Evolutionary conservation across 2,113 vertebrate species (phyloP), one percentile per base, ranked within the genome.

Genomic region (Dunckerocampus dactyliophorus): DNA sequence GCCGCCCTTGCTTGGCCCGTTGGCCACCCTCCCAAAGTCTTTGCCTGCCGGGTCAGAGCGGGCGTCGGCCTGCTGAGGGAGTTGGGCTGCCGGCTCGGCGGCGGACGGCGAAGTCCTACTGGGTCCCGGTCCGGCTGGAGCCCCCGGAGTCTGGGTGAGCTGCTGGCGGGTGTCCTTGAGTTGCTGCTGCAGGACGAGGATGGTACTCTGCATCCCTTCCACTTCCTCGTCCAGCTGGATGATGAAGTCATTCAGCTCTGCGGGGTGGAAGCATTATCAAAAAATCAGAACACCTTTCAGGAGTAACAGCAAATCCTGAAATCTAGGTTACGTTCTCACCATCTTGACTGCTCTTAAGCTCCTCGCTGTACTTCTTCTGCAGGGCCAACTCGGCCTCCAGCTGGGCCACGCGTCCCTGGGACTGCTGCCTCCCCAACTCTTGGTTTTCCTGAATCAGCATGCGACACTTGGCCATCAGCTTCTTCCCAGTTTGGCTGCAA

Each of bases 391-490:
- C 97, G 58, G 97, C 97, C 91, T 99, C 96, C 89, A 99, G 93
- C 83, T 99, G 96, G 84, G 97, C 97, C 85, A 99, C 97, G 76
- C 97, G 95, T 73, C 97, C 97, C 93, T 99, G 97, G 83, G 97
- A 98, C 82, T 98, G 92, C 91, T 99, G 97, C 87, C 96, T 92
- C 78, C 97, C 97, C 89, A 99, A 82, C 87, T 99, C 97, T 91
- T 99, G 97, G 89, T 99, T 99, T 90, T 99, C 97, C 91, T 99
- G 97, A 92, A 99, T 98, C 92, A 99, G 94, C 97, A 99, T 99
- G 88, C 97, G 95, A 91, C 96, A 99, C 91, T 99, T 99, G 91
- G 96, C 95, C 97, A 99, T 99, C 94, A 99, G 93, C 89, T 99
- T 99, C 94, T 99, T 99, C 85, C 97, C 97, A 82, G 97, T 99